Conservation (phyloP, 2,888 invertebrate genomes). For the Acholoe squamosa region DNA sequence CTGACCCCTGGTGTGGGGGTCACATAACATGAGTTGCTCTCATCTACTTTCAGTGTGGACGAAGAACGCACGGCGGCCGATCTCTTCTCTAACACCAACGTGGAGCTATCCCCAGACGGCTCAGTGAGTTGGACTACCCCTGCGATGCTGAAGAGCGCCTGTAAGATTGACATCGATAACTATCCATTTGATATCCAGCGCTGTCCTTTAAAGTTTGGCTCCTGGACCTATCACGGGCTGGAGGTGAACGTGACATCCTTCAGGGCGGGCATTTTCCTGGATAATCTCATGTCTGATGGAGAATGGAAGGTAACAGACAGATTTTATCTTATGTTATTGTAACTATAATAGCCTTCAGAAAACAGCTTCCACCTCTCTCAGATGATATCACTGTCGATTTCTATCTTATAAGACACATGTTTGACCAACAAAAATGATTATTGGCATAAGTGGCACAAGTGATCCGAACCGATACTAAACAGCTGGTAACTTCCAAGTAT, state of each 20-base stretch:
- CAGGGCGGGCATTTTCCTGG: slow-evolving; percentile 4
- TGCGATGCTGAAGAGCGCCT: slow-evolving; percentile 63
- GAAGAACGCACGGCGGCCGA: slow-evolving; percentile 63
- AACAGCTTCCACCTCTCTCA: too few relatives aligned
- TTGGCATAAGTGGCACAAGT: too few relatives aligned
- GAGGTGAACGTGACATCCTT: slow-evolving; percentile 63
- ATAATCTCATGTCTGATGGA: slow-evolving; percentile 61
- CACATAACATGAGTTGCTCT: neutral
- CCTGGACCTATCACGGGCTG: slow-evolving; percentile 64
- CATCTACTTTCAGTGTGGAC: slow-evolving; percentile 55
- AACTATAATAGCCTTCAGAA: too few relatives aligned
- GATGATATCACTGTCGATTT: too few relatives aligned
- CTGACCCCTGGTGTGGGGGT: neutral
- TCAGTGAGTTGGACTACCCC: slow-evolving; percentile 65
- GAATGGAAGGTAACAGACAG: slow-evolving; percentile 42
- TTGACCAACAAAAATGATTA: too few relatives aligned
- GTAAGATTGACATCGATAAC: slow-evolving; percentile 64
- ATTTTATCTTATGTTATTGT: too few relatives aligned
- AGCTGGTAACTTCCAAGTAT: too few relatives aligned
- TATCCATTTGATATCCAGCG: slow-evolving; percentile 67
- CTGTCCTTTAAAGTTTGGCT: slow-evolving; percentile 65
- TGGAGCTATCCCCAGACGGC: slow-evolving; percentile 62
- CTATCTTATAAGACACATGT: too few relatives aligned
- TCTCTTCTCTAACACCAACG: slow-evolving; percentile 62
- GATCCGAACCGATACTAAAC: too few relatives aligned